These are phyloP conservation scores for Centropristis striata DNA, from an alignment of 2,113 vertebrate species.

Conservation along the genomic window DNA sequence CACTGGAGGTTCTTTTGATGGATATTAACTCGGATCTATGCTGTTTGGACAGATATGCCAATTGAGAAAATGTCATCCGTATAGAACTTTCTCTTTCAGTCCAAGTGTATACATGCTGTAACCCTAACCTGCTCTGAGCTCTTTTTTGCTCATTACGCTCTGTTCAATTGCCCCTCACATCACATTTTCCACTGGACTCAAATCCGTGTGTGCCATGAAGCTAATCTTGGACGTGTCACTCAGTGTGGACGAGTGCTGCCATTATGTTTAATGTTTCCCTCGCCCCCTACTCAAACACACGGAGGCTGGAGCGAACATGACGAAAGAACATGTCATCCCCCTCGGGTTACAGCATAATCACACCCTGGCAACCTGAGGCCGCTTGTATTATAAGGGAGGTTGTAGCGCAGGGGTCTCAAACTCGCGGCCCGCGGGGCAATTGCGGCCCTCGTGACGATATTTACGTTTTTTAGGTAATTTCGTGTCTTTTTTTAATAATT, in stretches of 20 bases:
- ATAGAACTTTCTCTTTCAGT: not conserved
- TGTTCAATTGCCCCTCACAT: slow-evolving; percentile 22
- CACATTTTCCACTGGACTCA: slow-evolving; percentile 61
- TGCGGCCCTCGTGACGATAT: too few relatives aligned
- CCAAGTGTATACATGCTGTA: not conserved
- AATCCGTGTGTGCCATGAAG: slow-evolving; percentile 14
- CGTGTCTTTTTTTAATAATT: too few relatives aligned
- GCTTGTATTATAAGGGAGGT: not conserved
- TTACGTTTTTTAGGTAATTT: too few relatives aligned
- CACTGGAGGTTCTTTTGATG: not conserved
- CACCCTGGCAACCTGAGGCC: not conserved
- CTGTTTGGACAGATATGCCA: slow-evolving; percentile 13
- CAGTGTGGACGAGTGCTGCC: slow-evolving; percentile 7
- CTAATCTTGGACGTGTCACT: slow-evolving; percentile 49
- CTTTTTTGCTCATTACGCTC: not conserved
- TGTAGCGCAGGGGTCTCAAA: too few relatives aligned
- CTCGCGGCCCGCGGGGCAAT: too few relatives aligned
- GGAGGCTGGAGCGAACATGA: not conserved
- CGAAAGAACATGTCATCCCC: slow-evolving; percentile 19
- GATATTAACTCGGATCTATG: not conserved
- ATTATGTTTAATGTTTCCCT: slow-evolving; percentile 42
- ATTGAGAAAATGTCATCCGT: not conserved
- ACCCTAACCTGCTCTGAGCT: not conserved
- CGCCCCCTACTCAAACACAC: slow-evolving; percentile 35
- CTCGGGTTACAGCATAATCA: not conserved